Conservation (phyloP, 2,113 vertebrate species). For the Castor canadensis region DNA sequence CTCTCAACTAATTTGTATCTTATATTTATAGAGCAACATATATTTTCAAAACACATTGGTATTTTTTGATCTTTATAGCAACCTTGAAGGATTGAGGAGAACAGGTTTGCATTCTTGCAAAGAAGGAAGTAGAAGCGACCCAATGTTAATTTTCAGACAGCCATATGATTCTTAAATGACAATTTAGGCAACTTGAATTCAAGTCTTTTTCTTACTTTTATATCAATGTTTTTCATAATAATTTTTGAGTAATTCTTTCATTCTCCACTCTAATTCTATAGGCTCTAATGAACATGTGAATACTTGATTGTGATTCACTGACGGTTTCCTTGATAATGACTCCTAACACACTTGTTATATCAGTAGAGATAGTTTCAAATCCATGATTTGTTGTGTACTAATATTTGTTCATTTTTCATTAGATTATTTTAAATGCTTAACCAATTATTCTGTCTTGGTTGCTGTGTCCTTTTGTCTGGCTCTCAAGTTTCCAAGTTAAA, state of each 20-base stretch:
- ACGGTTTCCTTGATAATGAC: neutral
- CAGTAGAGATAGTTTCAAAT: neutral
- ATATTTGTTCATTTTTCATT: neutral
- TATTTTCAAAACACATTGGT: neutral
- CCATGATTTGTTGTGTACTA: neutral
- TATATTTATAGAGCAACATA: neutral
- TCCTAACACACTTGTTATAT: neutral
- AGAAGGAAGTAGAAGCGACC: neutral
- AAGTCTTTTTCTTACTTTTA: neutral
- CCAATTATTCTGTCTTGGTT: neutral
- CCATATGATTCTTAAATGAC: neutral
- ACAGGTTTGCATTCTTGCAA: neutral
- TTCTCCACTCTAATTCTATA: neutral
- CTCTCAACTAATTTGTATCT: neutral
- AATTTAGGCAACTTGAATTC: neutral
- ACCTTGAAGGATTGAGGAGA: neutral
- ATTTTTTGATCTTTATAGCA: neutral
- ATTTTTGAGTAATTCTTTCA: neutral
- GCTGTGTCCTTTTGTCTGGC: neutral
- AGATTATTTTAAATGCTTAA: constrained; percentile 21
- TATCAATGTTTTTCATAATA: neutral
- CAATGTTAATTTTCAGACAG: neutral
- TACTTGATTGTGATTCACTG: neutral
- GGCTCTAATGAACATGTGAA: neutral
- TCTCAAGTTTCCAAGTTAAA: constrained; percentile 30